Evolutionary conservation across 2,888 invertebrate genomes (phyloP).

Genomic region (Perithous albicinctus): DNA sequence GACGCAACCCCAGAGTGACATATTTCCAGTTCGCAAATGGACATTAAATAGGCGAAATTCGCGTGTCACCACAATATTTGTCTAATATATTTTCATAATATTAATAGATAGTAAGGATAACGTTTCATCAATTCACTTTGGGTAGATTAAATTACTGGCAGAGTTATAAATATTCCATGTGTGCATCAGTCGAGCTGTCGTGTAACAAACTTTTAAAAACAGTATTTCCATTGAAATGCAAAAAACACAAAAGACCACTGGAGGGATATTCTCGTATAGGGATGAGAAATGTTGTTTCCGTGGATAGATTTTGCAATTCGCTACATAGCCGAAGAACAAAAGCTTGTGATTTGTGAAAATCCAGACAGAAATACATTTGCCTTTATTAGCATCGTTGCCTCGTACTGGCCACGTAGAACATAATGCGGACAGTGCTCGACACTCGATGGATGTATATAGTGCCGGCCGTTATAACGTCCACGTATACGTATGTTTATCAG

Average conservation of each 20-base stretch:
- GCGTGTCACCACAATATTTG: neutral
- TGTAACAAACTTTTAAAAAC: no score
- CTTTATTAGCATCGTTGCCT: slow-evolving; percentile 15
- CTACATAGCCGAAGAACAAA: neutral
- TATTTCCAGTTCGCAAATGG: neutral
- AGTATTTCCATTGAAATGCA: no score
- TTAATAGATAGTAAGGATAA: no score
- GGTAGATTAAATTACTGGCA: no score
- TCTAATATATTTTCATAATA: no score
- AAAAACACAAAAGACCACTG: neutral
- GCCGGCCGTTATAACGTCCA: neutral
- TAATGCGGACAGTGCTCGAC: neutral
- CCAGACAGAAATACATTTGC: neutral
- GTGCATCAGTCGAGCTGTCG: no score
- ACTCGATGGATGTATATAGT: neutral
- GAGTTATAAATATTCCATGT: no score
- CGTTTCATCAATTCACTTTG: no score
- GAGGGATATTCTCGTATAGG: neutral
- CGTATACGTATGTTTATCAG: neutral
- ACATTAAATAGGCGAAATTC: slow-evolving; percentile 2
- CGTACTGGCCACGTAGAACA: neutral
- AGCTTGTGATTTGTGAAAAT: slow-evolving; percentile 6
- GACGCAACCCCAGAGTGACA: neutral
- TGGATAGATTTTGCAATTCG: neutral
- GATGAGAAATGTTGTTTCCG: neutral